phyloP scores from a whole-genome alignment of 2,888 invertebrate genomes.

The Cerceris ruficornis region DNA sequence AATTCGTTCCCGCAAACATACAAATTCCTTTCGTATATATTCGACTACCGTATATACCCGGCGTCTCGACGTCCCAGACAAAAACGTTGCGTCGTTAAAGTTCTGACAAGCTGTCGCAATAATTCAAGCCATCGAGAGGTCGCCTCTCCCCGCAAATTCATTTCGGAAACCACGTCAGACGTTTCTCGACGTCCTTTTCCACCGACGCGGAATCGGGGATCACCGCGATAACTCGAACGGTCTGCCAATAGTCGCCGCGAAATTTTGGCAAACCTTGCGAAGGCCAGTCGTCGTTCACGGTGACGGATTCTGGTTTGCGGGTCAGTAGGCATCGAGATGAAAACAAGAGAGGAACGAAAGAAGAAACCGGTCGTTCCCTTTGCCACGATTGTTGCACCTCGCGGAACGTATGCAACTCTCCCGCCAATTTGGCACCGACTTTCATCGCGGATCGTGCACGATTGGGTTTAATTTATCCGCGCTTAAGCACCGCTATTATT shows the following conservation, averaged over 20 bases:
- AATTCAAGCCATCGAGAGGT: too few species aligned
- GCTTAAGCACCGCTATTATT: constrained; percentile 1
- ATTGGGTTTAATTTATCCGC: constrained; percentile 26
- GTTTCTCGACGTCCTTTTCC: too few species aligned
- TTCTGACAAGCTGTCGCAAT: too few species aligned
- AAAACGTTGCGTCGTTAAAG: too few species aligned
- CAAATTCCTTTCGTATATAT: too few species aligned
- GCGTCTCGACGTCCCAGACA: too few species aligned
- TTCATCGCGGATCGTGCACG: constrained; percentile 18
- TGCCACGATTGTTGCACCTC: constrained; percentile 32
- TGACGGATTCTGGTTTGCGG: constrained; percentile 27
- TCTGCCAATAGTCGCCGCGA: constrained; percentile 28
- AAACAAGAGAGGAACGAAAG: not conserved
- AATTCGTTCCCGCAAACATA: too few species aligned
- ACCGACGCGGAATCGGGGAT: not conserved
- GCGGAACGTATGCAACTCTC: constrained; percentile 10
- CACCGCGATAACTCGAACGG: not conserved
- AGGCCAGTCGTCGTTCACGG: not conserved
- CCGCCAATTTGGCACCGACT: constrained; percentile 41
- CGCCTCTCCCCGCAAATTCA: too few species aligned
- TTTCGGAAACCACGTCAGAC: too few species aligned
- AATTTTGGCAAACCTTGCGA: constrained; percentile 31
- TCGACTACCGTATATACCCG: too few species aligned
- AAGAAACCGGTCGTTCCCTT: constrained; percentile 15
- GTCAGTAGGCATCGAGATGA: constrained; percentile 32